Percentiles rank a stretch among this genome's conserved stretches.
Evolutionary conservation across 2,113 vertebrate species (phyloP).

Genomic region (Silurus glanis): DNA sequence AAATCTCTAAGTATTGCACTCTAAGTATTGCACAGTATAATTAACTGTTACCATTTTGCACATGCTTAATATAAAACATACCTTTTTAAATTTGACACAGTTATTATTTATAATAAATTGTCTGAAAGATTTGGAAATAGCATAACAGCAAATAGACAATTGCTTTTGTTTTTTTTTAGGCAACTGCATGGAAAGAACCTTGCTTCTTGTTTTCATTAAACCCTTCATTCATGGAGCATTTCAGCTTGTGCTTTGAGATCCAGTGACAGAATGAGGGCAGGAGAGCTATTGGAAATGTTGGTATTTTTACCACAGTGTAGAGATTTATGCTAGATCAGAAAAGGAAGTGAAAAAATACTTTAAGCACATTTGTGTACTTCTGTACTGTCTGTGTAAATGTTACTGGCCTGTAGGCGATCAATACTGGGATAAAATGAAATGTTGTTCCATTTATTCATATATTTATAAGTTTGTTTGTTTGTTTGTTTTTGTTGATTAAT

Average conservation of each 20-base stretch:
- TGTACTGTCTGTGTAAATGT: neutral
- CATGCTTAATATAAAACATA: neutral
- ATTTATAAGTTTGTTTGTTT: neutral
- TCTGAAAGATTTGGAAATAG: neutral
- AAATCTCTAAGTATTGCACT: neutral
- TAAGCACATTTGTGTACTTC: neutral
- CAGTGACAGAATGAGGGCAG: neutral
- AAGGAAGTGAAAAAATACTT: neutral
- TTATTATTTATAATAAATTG: neutral
- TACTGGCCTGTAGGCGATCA: neutral
- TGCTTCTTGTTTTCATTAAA: neutral
- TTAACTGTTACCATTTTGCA: too few relatives aligned
- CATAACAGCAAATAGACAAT: neutral
- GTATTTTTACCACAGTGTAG: neutral
- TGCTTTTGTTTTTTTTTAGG: neutral
- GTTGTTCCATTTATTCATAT: neutral
- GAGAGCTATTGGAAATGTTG: neutral
- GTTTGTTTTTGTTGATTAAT: too few relatives aligned
- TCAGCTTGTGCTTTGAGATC: neutral
- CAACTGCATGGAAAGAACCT: neutral
- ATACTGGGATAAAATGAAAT: neutral
- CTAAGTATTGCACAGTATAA: neutral
- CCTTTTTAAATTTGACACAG: neutral
- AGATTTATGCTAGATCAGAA: neutral
- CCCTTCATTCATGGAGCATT: neutral